Evolutionary conservation across 2,888 invertebrate genomes (phyloP), one percentile per base, ranked within the genome.

Genomic region (Abrostola tripartita): DNA sequence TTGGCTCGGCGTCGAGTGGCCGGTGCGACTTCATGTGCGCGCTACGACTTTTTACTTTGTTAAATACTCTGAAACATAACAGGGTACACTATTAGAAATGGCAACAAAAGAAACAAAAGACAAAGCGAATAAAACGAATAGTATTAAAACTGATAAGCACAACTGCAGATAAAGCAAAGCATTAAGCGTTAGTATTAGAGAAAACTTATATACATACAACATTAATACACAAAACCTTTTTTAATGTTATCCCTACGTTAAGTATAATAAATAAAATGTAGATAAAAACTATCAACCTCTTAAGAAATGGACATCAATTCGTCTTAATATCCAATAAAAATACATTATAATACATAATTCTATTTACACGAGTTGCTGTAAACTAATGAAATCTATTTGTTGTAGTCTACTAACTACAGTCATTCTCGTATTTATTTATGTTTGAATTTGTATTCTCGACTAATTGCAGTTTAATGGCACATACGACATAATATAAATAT

Each of bases 21-120:
- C 98, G 97, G 95, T 99, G 99, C 81, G 98, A 99, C 95, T 99
- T 99, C 99, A 99, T 99, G 95, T 99, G 99, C 78, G 99, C 99
- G 95, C 99, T 99, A 94, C 99, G 97, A 95, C 99, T 99, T 96
- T 99, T 99, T 90, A 99, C 98, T 96, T 99, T 99, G 95, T 97
- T 97, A 96, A 99, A 99, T 93, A 98, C 97, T 96, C 99, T 99
- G 97, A 82, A 95, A 96, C 92, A 92, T 92, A 93, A 94, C 84
- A 92, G 91, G 92, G 89, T 88, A 90, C 84, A 91, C 84, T 86
- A 91, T 94, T 91, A 93, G 85, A 90, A 89, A 88, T 68, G 74
- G 92, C 91, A 93, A 93, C 85, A 83, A 73, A 92, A 90, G 51
- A 76, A 75, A 82, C 82, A 76, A 66, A 78, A 82, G 75, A 72